Percentiles rank a stretch among this genome's conserved stretches.
These are phyloP conservation scores for Polydrusus cervinus DNA, from an alignment of 2,888 invertebrate species.

Conservation along the genomic window DNA sequence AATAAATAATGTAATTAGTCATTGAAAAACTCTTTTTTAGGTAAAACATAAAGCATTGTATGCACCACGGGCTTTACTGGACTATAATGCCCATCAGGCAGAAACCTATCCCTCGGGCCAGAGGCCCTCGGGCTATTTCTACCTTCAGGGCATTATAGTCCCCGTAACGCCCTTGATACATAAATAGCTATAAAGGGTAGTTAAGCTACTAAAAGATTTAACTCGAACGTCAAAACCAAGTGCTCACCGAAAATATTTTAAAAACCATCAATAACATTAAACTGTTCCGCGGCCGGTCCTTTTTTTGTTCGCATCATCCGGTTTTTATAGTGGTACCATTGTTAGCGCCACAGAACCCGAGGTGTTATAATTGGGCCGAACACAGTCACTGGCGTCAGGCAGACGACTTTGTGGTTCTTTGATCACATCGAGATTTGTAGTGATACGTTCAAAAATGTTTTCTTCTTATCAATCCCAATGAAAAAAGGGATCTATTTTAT, in stretches of 20 bases:
- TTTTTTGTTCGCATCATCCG: slow-evolving; percentile 44
- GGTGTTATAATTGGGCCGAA: slow-evolving; percentile 73
- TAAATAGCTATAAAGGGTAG: too few relatives aligned
- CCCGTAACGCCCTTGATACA: too few relatives aligned
- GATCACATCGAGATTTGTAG: slow-evolving; percentile 42
- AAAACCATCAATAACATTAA: slow-evolving; percentile 53
- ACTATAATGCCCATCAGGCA: too few relatives aligned
- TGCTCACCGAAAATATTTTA: slow-evolving; percentile 26
- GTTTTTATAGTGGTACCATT: slow-evolving; percentile 52
- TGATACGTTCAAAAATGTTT: slow-evolving; percentile 30
- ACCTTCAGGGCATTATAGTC: too few relatives aligned
- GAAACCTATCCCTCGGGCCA: too few relatives aligned
- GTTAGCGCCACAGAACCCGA: slow-evolving; percentile 58
- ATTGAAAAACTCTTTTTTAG: too few relatives aligned
- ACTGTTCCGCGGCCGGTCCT: slow-evolving; percentile 32
- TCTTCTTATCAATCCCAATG: too few relatives aligned
- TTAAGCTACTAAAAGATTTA: slow-evolving; percentile 1
- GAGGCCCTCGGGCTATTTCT: too few relatives aligned
- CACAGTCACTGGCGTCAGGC: slow-evolving; percentile 70
- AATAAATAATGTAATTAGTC: too few relatives aligned
- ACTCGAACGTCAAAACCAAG: slow-evolving; percentile 9
- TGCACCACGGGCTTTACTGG: too few relatives aligned
- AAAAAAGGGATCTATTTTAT: too few relatives aligned
- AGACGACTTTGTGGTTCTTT: slow-evolving; percentile 61
- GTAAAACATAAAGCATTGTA: too few relatives aligned